Evolutionary conservation across 2,113 vertebrate species (phyloP), one percentile per base, ranked within the genome.

Genomic region (Haliaeetus leucogaster): DNA sequence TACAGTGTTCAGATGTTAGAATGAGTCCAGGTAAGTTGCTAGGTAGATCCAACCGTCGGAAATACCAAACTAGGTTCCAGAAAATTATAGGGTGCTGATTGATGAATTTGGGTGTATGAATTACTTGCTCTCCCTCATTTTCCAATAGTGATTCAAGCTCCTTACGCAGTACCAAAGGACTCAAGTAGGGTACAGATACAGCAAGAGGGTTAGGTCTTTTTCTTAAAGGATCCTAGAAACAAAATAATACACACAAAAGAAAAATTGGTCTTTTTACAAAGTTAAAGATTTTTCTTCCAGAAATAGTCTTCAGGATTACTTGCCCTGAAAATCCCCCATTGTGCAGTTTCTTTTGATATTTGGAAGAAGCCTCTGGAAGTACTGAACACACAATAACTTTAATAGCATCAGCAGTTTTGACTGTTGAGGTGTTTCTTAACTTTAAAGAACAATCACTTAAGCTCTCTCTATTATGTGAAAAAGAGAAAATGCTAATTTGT

Each of bases 51-150:
- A 99, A 93, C 27, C 99, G 98, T 27, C 97, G 98, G 97, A 99
- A 99, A 98, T 99, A 99, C 99, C 99, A 99, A 47, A 99, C 99
- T 43, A 99, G 97, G 97, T 99, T 99, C 99, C 99, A 99, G 98
- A 99, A 99, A 95, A 99, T 99, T 92, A 99, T 99, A 12, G 99
- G 99, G 93, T 99, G 99, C 96, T 99, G 99, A 97, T 99, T 99
- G 95, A 99, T 99, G 97, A 99, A 99, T 90, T 99, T 99, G 81
- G 99, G 99, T 26, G 99, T 99, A 96, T 99, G 99, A 96, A 99
- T 99, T 65, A 99, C 99, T 97, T 99, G 99, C 89, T 99, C 99
- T 18, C 99, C 99, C 87, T 99, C 99, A 65, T 99, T 99, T 97
- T 99, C 99, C 97, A 99, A 86, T 79, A 99, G 97, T 15, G 99